Conservation (phyloP, 2,113 vertebrate genomes). For the Psilopogon haemacephalus region DNA sequence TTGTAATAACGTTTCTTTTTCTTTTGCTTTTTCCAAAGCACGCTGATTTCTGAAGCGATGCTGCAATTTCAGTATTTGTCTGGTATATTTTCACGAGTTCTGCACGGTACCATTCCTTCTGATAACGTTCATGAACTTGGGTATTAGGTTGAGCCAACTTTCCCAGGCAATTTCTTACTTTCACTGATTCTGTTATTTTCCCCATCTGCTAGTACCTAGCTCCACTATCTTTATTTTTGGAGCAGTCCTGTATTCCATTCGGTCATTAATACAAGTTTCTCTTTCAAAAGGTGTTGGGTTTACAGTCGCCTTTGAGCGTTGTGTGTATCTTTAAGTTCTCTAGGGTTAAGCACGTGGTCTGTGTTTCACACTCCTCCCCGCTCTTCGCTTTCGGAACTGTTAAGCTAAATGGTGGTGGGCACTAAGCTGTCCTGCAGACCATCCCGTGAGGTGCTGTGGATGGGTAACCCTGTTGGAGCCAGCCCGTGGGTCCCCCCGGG, state of each 20-base stretch:
- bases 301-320: not conserved
- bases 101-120: not conserved
- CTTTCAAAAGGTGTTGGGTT: not conserved
- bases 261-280: not conserved
- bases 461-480: too few species aligned
- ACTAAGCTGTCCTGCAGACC: not conserved
- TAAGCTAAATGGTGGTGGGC: not conserved
- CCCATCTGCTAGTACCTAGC: too few species aligned
- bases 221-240: not conserved
- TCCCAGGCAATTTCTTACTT: not conserved
- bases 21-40: not conserved
- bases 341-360: not conserved
- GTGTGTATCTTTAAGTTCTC: not conserved
- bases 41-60: not conserved
- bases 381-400: not conserved
- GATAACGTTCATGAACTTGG: not conserved
- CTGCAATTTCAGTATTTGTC: not conserved
- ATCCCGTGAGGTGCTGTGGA: not conserved
- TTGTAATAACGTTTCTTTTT: not conserved
- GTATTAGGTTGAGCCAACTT: not conserved
- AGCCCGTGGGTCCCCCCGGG: rapidly evolving
- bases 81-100: not conserved
- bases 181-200: too few species aligned
- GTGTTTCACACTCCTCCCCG: not conserved
- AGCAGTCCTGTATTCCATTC: not conserved